These are phyloP conservation scores for Drosophila mercatorum DNA, from an alignment of 2,888 invertebrate species.

Conservation along the genomic window DNA sequence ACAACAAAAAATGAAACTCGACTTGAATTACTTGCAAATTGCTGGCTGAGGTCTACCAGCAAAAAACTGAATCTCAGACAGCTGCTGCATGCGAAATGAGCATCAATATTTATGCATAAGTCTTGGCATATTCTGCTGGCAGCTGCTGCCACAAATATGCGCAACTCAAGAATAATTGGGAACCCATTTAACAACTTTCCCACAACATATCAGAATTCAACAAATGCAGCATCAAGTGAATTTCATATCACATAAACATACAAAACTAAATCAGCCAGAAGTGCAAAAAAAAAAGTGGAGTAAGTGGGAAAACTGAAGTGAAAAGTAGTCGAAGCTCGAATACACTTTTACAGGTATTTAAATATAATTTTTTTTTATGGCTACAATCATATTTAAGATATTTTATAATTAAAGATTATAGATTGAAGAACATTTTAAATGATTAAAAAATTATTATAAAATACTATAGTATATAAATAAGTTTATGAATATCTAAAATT, in stretches of 20 bases:
- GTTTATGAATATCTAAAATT: no score
- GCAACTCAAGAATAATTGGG: conserved; percentile 29
- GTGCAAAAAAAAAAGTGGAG: conserved; percentile 6
- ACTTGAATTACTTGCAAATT: conserved; percentile 64
- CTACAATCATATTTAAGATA: no score
- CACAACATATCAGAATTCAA: conserved; percentile 66
- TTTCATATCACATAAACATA: conserved; percentile 37
- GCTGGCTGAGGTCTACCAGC: conserved; percentile 5
- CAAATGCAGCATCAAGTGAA: conserved; percentile 51
- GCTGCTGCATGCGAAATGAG: conserved; percentile 60
- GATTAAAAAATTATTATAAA: no score
- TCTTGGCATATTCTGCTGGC: conserved; percentile 10
- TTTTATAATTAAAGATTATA: no score
- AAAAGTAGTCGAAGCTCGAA: background rate
- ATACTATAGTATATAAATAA: no score
- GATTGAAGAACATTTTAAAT: no score
- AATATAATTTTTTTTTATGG: no score
- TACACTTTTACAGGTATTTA: conserved; percentile 1
- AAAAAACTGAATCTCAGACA: conserved; percentile 20
- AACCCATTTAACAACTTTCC: conserved; percentile 52
- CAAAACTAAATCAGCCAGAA: conserved; percentile 40
- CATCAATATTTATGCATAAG: conserved; percentile 32
- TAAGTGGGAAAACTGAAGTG: background rate
- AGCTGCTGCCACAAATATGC: conserved; percentile 42
- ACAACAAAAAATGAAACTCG: conserved; percentile 26